Evolutionary conservation across 2,888 invertebrate genomes (phyloP).

Genomic region (Tetropium fuscum): DNA sequence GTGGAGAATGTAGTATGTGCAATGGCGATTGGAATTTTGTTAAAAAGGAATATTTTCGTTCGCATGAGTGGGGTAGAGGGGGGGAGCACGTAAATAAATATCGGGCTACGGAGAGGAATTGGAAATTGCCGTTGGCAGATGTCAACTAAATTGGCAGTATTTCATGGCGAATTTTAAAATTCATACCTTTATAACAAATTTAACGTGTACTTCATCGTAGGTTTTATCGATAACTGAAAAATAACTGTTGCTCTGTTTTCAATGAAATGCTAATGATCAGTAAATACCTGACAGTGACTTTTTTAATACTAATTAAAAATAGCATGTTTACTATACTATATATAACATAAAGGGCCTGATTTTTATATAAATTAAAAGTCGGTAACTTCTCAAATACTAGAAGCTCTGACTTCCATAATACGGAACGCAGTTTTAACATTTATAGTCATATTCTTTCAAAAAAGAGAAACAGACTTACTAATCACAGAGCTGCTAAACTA

Average conservation of each 20-base stretch:
- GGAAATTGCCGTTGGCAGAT: constrained; percentile 30
- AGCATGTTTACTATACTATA: no score
- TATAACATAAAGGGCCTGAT: no score
- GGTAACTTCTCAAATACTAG: no score
- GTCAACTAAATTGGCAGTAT: constrained; percentile 31
- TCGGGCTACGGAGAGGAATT: constrained; percentile 27
- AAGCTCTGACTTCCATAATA: no score
- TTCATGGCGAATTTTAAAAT: constrained; percentile 24
- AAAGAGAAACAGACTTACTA: no score
- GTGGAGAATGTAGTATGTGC: constrained; percentile 44
- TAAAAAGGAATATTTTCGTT: constrained; percentile 41
- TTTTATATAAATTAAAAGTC: no score
- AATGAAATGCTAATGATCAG: no score
- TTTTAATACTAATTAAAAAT: no score
- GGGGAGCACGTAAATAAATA: constrained; percentile 30
- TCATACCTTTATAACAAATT: constrained; percentile 15
- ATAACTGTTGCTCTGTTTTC: neutral
- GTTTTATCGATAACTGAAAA: neutral
- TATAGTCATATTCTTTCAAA: no score
- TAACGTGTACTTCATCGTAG: neutral
- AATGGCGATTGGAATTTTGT: constrained; percentile 42
- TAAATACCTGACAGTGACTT: no score
- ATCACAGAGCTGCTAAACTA: no score
- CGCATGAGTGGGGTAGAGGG: constrained; percentile 15
- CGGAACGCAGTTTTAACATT: no score